phyloP scores from a whole-genome alignment of 2,113 vertebrate genomes.

The Columbina picui region DNA sequence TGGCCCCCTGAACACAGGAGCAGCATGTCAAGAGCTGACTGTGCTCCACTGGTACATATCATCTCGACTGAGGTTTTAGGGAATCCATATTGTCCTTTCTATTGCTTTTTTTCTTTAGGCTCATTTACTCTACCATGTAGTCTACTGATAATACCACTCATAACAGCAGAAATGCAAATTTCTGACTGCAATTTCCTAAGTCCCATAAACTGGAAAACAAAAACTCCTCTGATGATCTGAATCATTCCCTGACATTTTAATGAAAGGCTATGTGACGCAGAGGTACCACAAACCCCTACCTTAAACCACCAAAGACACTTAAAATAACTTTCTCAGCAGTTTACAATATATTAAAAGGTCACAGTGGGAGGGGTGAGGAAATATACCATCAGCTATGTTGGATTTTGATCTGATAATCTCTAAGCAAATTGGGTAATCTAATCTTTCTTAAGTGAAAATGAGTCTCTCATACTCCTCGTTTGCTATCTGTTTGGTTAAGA shows the following conservation, averaged over 20 bases:
- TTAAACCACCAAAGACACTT: background rate
- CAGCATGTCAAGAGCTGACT: background rate
- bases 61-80: background rate
- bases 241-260: background rate
- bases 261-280: background rate
- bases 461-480: background rate
- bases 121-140: background rate
- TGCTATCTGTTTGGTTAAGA: background rate
- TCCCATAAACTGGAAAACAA: background rate
- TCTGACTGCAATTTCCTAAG: background rate
- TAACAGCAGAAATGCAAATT: background rate
- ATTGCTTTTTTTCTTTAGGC: background rate
- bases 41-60: background rate
- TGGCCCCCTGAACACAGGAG: background rate
- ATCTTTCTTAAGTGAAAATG: background rate
- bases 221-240: background rate
- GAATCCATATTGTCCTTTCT: background rate
- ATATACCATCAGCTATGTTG: background rate
- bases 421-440: background rate
- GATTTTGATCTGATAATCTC: conserved; percentile 19
- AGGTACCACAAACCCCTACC: background rate
- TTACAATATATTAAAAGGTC: conserved; percentile 25
- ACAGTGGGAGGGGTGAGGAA: conserved; percentile 5
- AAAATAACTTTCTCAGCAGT: conserved; percentile 35
- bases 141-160: background rate